Evolutionary conservation across 1,140 invertebrate genomes (phyloP), one percentile per base, ranked within the genome.

Genomic region (Drosophila miranda): DNA sequence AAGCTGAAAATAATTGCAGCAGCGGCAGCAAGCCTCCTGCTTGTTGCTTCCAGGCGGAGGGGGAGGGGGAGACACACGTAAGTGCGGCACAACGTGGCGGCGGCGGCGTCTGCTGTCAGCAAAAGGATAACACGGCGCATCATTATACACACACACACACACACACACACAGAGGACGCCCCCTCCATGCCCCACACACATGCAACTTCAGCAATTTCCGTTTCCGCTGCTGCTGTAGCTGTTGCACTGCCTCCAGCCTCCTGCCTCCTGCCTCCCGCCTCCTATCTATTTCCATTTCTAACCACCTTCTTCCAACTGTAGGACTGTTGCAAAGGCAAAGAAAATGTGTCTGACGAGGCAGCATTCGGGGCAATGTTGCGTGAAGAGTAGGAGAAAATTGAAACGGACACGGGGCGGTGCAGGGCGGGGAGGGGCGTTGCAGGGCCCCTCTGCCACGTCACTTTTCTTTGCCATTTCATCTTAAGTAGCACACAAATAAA

Each of bases 1-100:
- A 90, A 90, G 89, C 89, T 90, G 89, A 90, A 90, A 90, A 90
- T 90, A 90, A 90, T 90, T 90, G 86, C 89, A 90, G 69, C 19
- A 19, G 19, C 19, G 19, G 19, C 19, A 19, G 30, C 30, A 34
- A 3, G 30, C 30, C 9, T 9, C 30, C 30, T 34, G 30, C 34
- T 38, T 38, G 34, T 60, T 84, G 83, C 83, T 88, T 87, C 78
- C 50, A 58, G 51, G 7, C 7, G 28, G 1, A 30, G 28, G 28
- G 0, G 28, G 6, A 34, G 11, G 11, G 5, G 34, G 3, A 13
- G 34, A 4, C 56, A 59, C 41, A 43, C 5, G 19, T 49, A 51
- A 52, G 21, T n/a, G 30, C n/a, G 45, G 34, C 34, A 38, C 11
- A 13, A 38, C 34, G 34, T 76, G 78, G 72, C 78, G 68, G 78